These are phyloP conservation scores for Ricordea florida DNA, from an alignment of 92 coral and sea anemone species.

Conservation along the genomic window DNA sequence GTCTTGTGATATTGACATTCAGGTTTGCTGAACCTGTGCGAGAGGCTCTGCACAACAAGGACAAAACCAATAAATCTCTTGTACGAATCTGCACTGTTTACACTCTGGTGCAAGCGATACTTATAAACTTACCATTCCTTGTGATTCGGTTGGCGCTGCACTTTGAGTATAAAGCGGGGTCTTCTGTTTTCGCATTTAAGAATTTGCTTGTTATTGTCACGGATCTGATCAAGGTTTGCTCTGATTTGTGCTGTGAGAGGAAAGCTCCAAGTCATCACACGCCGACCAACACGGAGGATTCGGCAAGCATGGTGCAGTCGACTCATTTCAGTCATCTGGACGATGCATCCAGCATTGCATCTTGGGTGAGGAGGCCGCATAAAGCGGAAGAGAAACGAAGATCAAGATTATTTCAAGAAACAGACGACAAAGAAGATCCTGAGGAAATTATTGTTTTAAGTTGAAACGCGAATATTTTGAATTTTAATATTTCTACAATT, in stretches of 20 bases:
- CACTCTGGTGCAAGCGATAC: conserved; percentile 13
- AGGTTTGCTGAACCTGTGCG: conserved; percentile 13
- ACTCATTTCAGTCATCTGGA: conserved; percentile 22
- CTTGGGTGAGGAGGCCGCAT: neutral
- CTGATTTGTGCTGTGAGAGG: neutral
- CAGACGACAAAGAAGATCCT: conserved; percentile 11
- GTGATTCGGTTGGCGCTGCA: conserved; percentile 29
- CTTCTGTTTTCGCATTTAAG: conserved; percentile 39
- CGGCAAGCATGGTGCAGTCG: conserved; percentile 9
- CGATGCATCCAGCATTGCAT: conserved; percentile 16
- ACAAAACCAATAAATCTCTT: neutral
- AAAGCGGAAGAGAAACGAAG: neutral
- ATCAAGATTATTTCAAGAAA: conserved; percentile 12
- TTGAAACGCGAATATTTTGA: neutral
- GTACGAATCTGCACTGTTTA: neutral
- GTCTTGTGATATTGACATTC: conserved; percentile 9
- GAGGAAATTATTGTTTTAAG: conserved; percentile 33
- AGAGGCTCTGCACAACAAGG: neutral
- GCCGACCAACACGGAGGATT: conserved; percentile 24
- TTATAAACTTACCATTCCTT: conserved; percentile 24
- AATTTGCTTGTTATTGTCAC: conserved; percentile 1
- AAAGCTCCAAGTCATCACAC: neutral
- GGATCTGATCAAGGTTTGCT: conserved; percentile 7
- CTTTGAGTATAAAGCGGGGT: conserved; percentile 12
- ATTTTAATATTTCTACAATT: neutral